Percentiles rank a stretch among this genome's conserved stretches.
Evolutionary conservation across 2,797 vertebrate genomes (phyloP).

Genomic region (Oceanodroma leucorhoa): DNA sequence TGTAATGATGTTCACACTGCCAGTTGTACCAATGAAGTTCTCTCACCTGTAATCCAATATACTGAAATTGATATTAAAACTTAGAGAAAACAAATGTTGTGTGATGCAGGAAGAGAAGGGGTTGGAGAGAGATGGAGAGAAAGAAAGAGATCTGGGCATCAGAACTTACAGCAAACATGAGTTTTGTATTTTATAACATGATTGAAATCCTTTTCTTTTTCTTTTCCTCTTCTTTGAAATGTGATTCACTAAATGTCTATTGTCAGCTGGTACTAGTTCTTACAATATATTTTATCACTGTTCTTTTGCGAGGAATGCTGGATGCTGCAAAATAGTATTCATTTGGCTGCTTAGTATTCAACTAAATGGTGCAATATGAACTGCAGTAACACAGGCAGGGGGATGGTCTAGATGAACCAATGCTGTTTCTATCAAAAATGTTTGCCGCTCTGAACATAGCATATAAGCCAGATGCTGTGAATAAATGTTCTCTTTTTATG

Average conservation of each 20-base stretch:
- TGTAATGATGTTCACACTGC: neutral
- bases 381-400: neutral
- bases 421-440: neutral
- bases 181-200: neutral
- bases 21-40: neutral
- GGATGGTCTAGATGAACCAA: neutral
- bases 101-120: accelerated
- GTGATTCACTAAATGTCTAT: neutral
- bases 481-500: constrained; percentile 46
- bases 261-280: neutral
- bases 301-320: neutral
- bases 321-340: neutral
- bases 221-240: neutral
- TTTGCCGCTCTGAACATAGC: neutral
- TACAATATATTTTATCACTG: neutral
- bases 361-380: neutral
- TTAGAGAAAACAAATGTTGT: neutral
- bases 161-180: neutral
- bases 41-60: neutral
- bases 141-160: neutral
- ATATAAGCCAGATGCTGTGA: constrained; percentile 17
- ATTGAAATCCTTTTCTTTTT: neutral
- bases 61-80: neutral
- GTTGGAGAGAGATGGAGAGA: neutral
- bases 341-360: constrained; percentile 35